These are phyloP conservation scores for Drosophila pandora DNA, from an alignment of 1,140 invertebrate genomes.

Conservation along the genomic window DNA sequence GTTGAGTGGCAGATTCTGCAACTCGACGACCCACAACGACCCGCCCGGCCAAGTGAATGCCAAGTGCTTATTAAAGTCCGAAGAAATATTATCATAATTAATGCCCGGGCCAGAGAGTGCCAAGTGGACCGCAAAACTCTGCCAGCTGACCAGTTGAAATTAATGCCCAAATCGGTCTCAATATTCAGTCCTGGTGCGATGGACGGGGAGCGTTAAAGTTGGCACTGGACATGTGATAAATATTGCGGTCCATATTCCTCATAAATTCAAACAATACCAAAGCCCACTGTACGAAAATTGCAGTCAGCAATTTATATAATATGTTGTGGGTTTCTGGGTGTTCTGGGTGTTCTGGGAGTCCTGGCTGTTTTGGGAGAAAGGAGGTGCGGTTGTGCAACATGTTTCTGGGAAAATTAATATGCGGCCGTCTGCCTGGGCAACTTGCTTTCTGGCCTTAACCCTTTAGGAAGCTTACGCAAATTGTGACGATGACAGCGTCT, in stretches of 20 bases:
- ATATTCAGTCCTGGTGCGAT: constrained; percentile 38
- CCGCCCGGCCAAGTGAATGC: constrained; percentile 3
- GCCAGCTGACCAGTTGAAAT: constrained; percentile 49
- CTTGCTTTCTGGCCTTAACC: constrained; percentile 50
- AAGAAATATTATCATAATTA: constrained; percentile 80
- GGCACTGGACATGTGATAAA: constrained; percentile 69
- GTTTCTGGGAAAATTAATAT: constrained; percentile 62
- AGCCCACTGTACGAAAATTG: constrained; percentile 12
- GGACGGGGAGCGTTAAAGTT: constrained; percentile 34
- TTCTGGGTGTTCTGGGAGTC: too few relatives aligned
- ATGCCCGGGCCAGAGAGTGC: constrained; percentile 53
- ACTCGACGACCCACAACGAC: constrained; percentile 6
- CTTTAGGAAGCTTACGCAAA: constrained; percentile 57
- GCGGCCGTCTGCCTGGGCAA: constrained; percentile 25
- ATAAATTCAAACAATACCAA: constrained; percentile 55
- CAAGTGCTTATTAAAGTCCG: constrained; percentile 70
- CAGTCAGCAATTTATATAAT: constrained; percentile 63
- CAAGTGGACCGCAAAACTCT: constrained; percentile 22
- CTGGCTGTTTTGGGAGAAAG: too few relatives aligned
- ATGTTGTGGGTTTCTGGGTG: constrained; percentile 5
- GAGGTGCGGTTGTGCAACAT: constrained; percentile 36
- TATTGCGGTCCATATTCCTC: constrained; percentile 69
- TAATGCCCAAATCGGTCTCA: constrained; percentile 61
- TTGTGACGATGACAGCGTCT: constrained; percentile 37
- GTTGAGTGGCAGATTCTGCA: constrained; percentile 49